A percentile compares a stretch with the other conserved stretches of the same genome.
These are phyloP conservation scores for Tryphoninae sp. DNA, from an alignment of 2,888 invertebrate genomes.

Conservation along the genomic window DNA sequence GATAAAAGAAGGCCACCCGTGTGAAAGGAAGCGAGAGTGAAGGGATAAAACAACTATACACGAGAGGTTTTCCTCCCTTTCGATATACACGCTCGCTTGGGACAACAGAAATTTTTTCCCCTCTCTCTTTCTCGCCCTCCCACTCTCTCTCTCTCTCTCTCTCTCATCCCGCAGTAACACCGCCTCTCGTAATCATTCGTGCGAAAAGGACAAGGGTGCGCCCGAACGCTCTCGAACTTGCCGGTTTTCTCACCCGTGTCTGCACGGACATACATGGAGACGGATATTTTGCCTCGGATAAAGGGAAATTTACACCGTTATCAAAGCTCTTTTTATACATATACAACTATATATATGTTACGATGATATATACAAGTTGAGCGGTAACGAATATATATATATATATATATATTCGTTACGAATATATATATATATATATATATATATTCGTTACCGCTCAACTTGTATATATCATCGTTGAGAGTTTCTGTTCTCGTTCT, in stretches of 20 bases:
- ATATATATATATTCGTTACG: too few species aligned
- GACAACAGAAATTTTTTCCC: slow-evolving; percentile 1
- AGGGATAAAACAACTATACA: slow-evolving; percentile 26
- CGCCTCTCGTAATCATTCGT: slow-evolving; percentile 41
- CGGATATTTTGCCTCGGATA: slow-evolving; percentile 41
- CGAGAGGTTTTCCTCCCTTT: slow-evolving; percentile 16
- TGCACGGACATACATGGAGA: slow-evolving; percentile 2
- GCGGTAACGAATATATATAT: too few species aligned
- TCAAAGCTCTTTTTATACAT: not conserved
- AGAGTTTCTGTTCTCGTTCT: not conserved
- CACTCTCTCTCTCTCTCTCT: slow-evolving; percentile 9
- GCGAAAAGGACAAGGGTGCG: slow-evolving; percentile 33
- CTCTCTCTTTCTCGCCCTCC: slow-evolving; percentile 6
- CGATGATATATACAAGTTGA: too few species aligned
- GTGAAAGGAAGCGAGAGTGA: not conserved
- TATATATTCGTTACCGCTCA: not conserved
- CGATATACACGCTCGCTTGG: slow-evolving; percentile 18
- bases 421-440: not conserved
- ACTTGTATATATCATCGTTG: not conserved
- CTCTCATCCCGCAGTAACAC: not conserved
- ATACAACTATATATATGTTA: not conserved
- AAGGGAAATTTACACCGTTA: not conserved
- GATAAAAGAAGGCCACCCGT: not conserved
- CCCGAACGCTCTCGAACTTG: slow-evolving; percentile 14
- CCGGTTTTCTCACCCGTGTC: slow-evolving; percentile 12